Conservation (phyloP, 2,888 invertebrate genomes). For the Trichogramma evanescens region DNA sequence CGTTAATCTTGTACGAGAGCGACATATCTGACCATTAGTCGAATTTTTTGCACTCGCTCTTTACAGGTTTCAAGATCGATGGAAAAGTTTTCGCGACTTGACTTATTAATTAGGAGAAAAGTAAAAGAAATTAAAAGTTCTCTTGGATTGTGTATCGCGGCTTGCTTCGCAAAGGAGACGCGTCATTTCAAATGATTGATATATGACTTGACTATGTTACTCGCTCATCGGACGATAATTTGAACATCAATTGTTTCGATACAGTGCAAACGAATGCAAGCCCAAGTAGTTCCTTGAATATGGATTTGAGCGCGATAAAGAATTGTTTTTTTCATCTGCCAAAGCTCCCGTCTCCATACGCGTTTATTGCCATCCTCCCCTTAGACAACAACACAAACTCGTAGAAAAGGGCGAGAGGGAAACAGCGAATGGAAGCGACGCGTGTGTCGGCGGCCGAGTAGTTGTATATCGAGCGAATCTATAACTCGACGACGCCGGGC, state of each 20-base stretch:
- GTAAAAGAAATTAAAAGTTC: conserved; percentile 1
- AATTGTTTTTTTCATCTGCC: too few species aligned
- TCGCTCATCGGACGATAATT: neutral
- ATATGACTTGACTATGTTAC: neutral
- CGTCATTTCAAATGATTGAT: neutral
- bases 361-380: too few species aligned
- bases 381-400: neutral
- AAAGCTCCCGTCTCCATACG: too few species aligned
- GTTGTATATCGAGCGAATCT: conserved; percentile 50
- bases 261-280: neutral
- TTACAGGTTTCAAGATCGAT: neutral
- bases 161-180: neutral
- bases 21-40: neutral
- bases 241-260: neutral
- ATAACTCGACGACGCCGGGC: conserved; percentile 47
- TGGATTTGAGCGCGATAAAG: neutral
- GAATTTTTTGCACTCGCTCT: conserved; percentile 4
- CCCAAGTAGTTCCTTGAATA: neutral
- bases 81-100: too few species aligned
- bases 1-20: too few species aligned
- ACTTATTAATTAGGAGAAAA: conserved; percentile 4
- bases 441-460: conserved; percentile 40
- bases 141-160: neutral
- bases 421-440: conserved; percentile 16
- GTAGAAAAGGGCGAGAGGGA: neutral